Percentiles rank a stretch among this genome's conserved stretches.
Evolutionary conservation across 2,888 invertebrate genomes (phyloP).

Genomic region (Strigamia maritima): DNA sequence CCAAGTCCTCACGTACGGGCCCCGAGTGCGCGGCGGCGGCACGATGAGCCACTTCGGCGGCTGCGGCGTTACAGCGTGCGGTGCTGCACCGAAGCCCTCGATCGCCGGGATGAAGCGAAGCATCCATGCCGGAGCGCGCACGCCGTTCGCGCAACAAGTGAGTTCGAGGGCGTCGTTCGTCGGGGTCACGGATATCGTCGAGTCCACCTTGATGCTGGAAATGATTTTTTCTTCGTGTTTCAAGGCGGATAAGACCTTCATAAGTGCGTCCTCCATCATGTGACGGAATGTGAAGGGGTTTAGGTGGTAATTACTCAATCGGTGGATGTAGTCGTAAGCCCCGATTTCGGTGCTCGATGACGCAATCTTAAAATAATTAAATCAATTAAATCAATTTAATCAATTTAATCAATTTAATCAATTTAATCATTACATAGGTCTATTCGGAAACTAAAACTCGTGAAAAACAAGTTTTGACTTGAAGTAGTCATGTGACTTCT

Average conservation of each 20-base stretch:
- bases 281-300: conserved; percentile 2
- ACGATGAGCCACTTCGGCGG: background rate
- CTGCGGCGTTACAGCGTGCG: background rate
- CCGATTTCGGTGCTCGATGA: background rate
- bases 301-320: background rate
- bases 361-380: background rate
- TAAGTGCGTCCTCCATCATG: background rate
- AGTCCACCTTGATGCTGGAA: background rate
- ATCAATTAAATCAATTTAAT: no score
- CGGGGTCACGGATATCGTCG: background rate
- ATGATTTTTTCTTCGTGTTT: background rate
- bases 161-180: background rate
- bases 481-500: no score
- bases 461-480: no score
- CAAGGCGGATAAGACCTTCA: background rate
- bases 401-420: no score
- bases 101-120: background rate
- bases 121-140: background rate
- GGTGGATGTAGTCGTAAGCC: background rate
- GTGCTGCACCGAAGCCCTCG: background rate
- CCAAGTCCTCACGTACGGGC: background rate
- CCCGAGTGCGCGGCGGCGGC: background rate
- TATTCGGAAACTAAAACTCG: no score
- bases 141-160: background rate
- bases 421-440: no score